Conservation (phyloP, 2,113 vertebrate genomes). For the Irena cyanogastra region DNA sequence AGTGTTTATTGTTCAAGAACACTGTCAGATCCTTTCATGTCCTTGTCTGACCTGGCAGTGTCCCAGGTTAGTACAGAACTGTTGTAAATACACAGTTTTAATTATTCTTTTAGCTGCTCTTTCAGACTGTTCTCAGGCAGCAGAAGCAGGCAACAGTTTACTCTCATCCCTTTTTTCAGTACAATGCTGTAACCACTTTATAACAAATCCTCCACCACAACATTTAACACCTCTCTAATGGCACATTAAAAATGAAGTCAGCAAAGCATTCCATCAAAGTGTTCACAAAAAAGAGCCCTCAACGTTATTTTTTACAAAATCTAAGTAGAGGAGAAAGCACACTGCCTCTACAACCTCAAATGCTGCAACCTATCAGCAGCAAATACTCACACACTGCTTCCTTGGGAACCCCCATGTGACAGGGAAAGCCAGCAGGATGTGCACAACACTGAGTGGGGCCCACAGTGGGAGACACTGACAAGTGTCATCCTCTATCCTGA, state of each 20-base stretch:
- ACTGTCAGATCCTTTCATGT: neutral
- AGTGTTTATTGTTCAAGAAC: neutral
- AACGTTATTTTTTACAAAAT: neutral
- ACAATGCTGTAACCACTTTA: neutral
- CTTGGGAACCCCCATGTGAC: neutral
- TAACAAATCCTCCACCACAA: neutral
- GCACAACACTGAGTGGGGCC: neutral
- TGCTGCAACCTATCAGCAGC: neutral
- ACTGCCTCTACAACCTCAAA: neutral
- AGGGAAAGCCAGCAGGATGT: neutral
- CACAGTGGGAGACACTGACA: accelerated
- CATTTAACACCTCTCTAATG: neutral
- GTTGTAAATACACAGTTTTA: neutral
- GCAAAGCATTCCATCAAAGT: neutral
- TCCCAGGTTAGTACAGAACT: neutral
- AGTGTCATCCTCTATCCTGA: neutral
- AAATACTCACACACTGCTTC: neutral
- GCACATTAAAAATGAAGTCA: neutral
- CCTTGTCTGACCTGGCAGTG: neutral
- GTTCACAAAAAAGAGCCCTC: neutral
- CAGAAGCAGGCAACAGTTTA: neutral
- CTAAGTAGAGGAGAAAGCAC: neutral
- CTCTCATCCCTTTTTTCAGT: neutral
- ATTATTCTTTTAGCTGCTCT: neutral
- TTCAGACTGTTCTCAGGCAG: neutral